A percentile compares a stretch with the other conserved stretches of the same genome.
Conservation (phyloP, 2,797 vertebrate genomes). For the Micromesistius poutassou region DNA sequence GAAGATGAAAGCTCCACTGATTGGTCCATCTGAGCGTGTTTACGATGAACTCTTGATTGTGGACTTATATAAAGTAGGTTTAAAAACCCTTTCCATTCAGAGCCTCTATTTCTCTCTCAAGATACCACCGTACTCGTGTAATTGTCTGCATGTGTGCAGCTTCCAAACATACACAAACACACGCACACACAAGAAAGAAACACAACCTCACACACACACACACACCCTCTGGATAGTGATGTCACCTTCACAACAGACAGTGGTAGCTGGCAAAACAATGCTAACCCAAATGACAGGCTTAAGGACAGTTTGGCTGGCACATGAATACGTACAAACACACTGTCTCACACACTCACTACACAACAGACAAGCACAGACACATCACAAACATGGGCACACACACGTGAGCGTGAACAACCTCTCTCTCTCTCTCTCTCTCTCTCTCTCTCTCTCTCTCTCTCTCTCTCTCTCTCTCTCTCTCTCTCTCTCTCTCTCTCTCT, state of each 20-base stretch:
- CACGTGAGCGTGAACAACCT: background rate
- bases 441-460: too few relatives aligned
- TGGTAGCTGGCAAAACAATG: conserved; percentile 36
- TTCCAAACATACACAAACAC: conserved; percentile 28
- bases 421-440: too few relatives aligned
- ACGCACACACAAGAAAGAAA: conserved; percentile 1
- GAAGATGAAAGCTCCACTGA: conserved; percentile 63
- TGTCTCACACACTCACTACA: conserved; percentile 21
- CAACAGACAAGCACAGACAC: conserved; percentile 10
- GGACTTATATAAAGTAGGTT: conserved; percentile 59
- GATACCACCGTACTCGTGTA: conserved; percentile 23
- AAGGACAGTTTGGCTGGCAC: conserved; percentile 31
- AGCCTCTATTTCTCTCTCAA: conserved; percentile 30
- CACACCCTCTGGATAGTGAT: conserved; percentile 44
- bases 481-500: too few relatives aligned
- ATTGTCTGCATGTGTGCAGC: conserved; percentile 60
- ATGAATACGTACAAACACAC: conserved; percentile 32
- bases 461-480: too few relatives aligned
- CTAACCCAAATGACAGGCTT: conserved; percentile 38
- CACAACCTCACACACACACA: conserved; percentile 13
- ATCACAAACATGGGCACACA: background rate
- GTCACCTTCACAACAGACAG: conserved; percentile 51
- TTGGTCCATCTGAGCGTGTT: conserved; percentile 61
- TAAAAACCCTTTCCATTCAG: conserved; percentile 50
- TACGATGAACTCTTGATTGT: conserved; percentile 61